Conservation (phyloP, 2,888 invertebrate genomes). For the Eulithis testata region DNA sequence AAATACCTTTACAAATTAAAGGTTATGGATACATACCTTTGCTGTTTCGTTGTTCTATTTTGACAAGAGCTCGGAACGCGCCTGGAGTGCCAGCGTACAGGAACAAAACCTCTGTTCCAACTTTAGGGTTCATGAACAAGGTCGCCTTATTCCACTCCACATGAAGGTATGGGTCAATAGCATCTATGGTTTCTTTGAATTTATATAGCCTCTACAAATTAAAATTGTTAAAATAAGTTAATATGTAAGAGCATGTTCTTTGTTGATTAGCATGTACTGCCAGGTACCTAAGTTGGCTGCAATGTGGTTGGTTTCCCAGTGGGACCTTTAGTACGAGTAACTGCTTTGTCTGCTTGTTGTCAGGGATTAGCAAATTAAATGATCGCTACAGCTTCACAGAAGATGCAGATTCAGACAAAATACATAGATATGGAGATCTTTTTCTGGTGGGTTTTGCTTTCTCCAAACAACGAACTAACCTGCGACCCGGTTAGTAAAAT, state of each 20-base stretch:
- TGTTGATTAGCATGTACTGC: constrained; percentile 24
- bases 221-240: constrained; percentile 10
- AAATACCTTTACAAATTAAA: too few species aligned
- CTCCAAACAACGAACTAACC: too few species aligned
- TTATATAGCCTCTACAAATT: constrained; percentile 56
- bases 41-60: constrained; percentile 57
- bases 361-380: background rate
- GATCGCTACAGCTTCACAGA: background rate
- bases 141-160: constrained; percentile 65
- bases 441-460: too few species aligned
- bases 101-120: constrained; percentile 62
- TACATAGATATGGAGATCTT: too few species aligned
- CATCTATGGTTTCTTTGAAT: constrained; percentile 57
- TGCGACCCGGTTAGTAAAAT: too few species aligned
- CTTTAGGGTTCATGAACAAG: constrained; percentile 68
- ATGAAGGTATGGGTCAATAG: constrained; percentile 49
- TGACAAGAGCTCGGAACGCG: constrained; percentile 65
- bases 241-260: constrained; percentile 7
- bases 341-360: background rate
- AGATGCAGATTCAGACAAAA: too few species aligned
- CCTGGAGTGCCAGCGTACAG: constrained; percentile 61
- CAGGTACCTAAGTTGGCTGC: too few species aligned
- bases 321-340: background rate
- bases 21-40: background rate
- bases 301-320: background rate